Base-by-base conservation (phyloP, 2,888 invertebrate species). In the Agrochola lota region DNA sequence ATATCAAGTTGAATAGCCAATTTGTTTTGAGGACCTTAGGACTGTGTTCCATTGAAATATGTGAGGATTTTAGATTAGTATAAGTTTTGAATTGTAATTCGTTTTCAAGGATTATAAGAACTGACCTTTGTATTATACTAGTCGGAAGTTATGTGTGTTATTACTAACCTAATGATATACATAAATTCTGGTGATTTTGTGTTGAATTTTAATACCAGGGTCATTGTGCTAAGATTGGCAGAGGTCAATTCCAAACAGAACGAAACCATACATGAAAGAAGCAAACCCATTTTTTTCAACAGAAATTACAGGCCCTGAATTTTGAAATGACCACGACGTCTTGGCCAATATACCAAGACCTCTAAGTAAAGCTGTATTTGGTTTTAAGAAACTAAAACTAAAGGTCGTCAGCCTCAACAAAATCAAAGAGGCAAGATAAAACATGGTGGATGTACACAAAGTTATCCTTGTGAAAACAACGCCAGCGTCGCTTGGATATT, bases 1-100 rank as follows among this genome's bases (percentile, higher is more conserved):
- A 94, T 93, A 94, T 94, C 93, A 90, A 93, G 91, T 93, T 92
- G 91, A 93, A 93, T 91, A 91, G 92, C 92, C 93, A 94, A 95
- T 95, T 95, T 94, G 92, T 94, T 94, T 92, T 91, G 90, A 91
- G 91, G 90, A 89, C 92, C 90, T 89, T 85, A 87, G 74, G 74
- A 80, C 78, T 84, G 66, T 76, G 85, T 85, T 85, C 87, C 82
- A 83, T 85, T 89, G 83, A 91, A 92, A 91, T 91, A 91, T 90
- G 90, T 90, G 81, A 85, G 90, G 89, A 89, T 88, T 91, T 90
- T 85, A 87, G 86, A 91, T 90, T 81, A 83, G 66, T 73, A 72
- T 70, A 78, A 83, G 75, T 84, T 85, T 83, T 78, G 64, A 82
- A 83, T 83, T 79, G 81, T 84, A 73, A 88, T 83, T 72, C 67